Percentiles rank a stretch among this genome's conserved stretches.
Evolutionary conservation across 1,140 invertebrate species (phyloP).

Genomic region (Drosophila pallidifrons): DNA sequence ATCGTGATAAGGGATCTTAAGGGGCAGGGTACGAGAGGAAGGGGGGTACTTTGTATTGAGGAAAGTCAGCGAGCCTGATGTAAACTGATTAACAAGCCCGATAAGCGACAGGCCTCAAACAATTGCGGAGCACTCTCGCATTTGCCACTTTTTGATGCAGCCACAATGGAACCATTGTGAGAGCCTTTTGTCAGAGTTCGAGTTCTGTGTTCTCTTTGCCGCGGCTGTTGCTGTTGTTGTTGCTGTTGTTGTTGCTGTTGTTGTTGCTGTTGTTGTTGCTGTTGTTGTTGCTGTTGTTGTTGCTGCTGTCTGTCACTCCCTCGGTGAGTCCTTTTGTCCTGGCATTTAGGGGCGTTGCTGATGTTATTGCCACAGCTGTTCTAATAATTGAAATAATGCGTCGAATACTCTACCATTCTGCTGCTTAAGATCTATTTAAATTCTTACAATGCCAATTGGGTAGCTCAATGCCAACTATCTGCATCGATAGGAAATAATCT

Average conservation of each 20-base stretch:
- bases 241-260: neutral
- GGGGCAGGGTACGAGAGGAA: neutral
- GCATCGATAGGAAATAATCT: too few relatives aligned
- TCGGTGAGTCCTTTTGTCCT: constrained; percentile 23
- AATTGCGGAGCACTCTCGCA: constrained; percentile 56
- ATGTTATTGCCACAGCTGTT: constrained; percentile 72
- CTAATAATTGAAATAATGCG: constrained; percentile 50
- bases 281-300: neutral
- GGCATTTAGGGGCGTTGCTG: constrained; percentile 32
- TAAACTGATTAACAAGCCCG: constrained; percentile 80
- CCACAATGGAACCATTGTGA: constrained; percentile 35
- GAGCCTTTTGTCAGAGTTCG: constrained; percentile 15
- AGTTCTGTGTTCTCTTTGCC: neutral
- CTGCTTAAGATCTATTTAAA: neutral
- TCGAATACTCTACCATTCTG: constrained; percentile 1
- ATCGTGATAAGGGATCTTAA: constrained; percentile 9
- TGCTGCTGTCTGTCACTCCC: constrained; percentile 9
- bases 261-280: neutral
- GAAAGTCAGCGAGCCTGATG: constrained; percentile 59
- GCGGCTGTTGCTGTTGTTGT: too few relatives aligned
- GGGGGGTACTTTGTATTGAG: constrained; percentile 33
- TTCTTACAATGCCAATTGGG: neutral
- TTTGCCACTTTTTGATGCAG: constrained; percentile 62
- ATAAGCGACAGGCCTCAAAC: constrained; percentile 60
- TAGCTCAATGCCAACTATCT: neutral